Evolutionary conservation across 2,797 vertebrate species (phyloP).

Genomic region (Anguilla anguilla): DNA sequence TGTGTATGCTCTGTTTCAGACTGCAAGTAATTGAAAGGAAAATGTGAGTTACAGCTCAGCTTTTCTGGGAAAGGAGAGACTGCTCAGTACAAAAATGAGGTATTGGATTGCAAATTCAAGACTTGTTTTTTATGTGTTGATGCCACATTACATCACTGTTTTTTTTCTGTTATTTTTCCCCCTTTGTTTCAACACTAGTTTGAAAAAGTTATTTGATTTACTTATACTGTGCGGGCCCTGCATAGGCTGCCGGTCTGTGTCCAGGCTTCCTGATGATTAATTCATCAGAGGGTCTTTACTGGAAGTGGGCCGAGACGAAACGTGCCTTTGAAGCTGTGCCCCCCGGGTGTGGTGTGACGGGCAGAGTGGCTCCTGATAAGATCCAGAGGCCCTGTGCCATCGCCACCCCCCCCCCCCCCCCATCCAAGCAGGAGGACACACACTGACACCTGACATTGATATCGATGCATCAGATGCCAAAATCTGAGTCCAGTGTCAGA

Average conservation of each 20-base stretch:
- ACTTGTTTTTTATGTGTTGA: neutral
- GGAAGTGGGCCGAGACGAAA: slow-evolving; percentile 19
- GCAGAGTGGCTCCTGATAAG: slow-evolving; percentile 31
- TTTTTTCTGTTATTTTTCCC: neutral
- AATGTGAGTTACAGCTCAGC: neutral
- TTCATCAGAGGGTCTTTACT: slow-evolving; percentile 42
- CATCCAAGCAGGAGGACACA: neutral
- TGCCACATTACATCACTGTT: neutral
- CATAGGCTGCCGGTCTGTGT: neutral
- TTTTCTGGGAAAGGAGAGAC: neutral
- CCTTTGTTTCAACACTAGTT: neutral
- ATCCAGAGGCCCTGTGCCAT: slow-evolving; percentile 4
- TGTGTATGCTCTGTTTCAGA: neutral
- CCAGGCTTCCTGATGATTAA: slow-evolving; percentile 45
- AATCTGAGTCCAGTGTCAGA: neutral
- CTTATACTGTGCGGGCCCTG: neutral
- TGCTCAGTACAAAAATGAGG: neutral
- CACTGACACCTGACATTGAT: neutral
- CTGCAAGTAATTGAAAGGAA: neutral
- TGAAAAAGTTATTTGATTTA: neutral
- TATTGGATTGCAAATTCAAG: neutral
- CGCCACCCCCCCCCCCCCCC: no score
- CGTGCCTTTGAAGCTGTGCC: slow-evolving; percentile 16
- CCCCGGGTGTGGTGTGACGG: slow-evolving; percentile 47
- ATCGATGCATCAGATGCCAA: neutral